Percentiles rank a stretch among this genome's conserved stretches.
Conservation (phyloP, 92 coral and sea anemone species). For the Siderastrea siderea region DNA sequence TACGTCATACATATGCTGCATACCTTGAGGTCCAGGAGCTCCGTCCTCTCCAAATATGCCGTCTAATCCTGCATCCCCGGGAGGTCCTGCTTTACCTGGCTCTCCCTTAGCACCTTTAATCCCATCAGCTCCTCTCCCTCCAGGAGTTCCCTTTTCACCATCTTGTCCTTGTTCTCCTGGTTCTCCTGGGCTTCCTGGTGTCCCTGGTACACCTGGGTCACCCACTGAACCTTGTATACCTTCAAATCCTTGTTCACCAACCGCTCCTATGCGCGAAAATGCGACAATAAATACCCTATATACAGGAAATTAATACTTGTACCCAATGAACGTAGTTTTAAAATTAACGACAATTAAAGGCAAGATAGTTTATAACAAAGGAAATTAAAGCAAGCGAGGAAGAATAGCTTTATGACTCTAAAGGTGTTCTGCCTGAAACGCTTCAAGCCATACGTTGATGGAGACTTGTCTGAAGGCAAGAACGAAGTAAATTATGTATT, state of each 20-base stretch:
- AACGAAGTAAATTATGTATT: too few species aligned
- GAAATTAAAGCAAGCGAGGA: too few species aligned
- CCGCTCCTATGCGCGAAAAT: not conserved
- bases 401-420: too few species aligned
- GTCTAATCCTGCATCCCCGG: conserved; percentile 60
- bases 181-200: conserved; percentile 44
- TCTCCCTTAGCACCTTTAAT: conserved; percentile 44
- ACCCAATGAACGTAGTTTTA: too few species aligned
- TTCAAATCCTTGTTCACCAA: not conserved
- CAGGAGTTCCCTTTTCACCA: conserved; percentile 61
- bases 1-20: not conserved
- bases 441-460: too few species aligned
- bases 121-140: conserved; percentile 53
- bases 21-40: conserved; percentile 37
- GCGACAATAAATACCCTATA: not conserved
- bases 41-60: conserved; percentile 31
- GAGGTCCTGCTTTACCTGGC: conserved; percentile 41
- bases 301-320: too few species aligned
- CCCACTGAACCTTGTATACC: conserved; percentile 14
- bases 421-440: too few species aligned
- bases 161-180: conserved; percentile 45
- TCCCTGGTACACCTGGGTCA: conserved; percentile 24
- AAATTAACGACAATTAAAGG: too few species aligned
- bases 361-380: too few species aligned
- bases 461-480: too few species aligned